Base-by-base conservation (phyloP, 2,888 invertebrate genomes). In the Hyposoter dolosus region DNA sequence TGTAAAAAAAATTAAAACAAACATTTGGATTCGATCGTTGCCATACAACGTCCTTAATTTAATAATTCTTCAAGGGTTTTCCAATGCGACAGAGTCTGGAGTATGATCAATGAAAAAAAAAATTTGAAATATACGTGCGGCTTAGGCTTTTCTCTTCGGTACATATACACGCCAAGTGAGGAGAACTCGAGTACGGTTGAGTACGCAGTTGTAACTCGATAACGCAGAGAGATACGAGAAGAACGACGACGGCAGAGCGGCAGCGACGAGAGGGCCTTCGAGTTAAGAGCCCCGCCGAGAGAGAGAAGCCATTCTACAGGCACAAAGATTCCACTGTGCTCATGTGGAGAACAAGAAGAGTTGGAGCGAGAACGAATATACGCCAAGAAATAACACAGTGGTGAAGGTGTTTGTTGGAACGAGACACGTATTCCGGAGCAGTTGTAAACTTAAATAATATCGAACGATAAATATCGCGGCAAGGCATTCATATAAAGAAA, bases 161-260 rank as follows among this genome's bases (percentile, higher is more conserved):
- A 32, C 43, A 71, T 47, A 72, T 19, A 35, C 60, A 56, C 45
- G 23, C 63, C 43, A 65, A 66, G 66, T 53, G 60, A 68, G 77
- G 72, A 68, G 82, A 78, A 74, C 77, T 81, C 81, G 80, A 80
- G 76, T 76, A 85, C 79, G 83, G 68, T 72, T 56, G 83, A 83
- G 83, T 86, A 80, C 83, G 85, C 85, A 86, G 83, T 80, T 86
- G 85, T 86, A 86, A 86, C 80, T 81, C 83, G 86, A 86, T 86
- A 83, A 86, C 83, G 83, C 53, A 35, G 56, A 69, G 74, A 81
- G 86, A 83, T 84, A 87, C 80, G 87, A 76, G 82, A 81, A 50
- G 72, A 81, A 82, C 75, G 76, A 85, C 80, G 79, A 65, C 56
- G 79, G 47, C 71, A 40, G 84, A 83, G 80, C 83, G 74, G 74